Evolutionary conservation across 2,113 vertebrate genomes (phyloP).

Genomic region (Alectura lathami): DNA sequence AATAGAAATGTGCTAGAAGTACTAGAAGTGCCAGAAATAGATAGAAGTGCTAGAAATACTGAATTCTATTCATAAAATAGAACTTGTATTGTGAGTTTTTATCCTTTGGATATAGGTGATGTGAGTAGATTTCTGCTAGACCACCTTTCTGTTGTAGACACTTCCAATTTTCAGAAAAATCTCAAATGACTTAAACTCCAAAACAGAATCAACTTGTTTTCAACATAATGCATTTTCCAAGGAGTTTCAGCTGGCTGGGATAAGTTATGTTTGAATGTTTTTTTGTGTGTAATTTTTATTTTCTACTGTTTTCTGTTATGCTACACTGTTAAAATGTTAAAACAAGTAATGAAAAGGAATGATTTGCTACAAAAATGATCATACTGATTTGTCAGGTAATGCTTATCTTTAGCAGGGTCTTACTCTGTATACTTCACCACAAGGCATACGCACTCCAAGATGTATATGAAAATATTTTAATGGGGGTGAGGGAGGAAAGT

Average conservation of each 20-base stretch:
- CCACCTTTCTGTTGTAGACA: not conserved
- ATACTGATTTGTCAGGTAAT: not conserved
- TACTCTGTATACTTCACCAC: not conserved
- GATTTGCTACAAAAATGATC: not conserved
- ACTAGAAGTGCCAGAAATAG: too few species aligned
- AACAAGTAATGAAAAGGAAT: not conserved
- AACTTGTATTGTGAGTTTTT: not conserved
- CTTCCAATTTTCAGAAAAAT: not conserved
- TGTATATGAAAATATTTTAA: not conserved
- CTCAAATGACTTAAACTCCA: not conserved
- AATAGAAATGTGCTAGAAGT: too few species aligned
- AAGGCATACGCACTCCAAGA: not conserved
- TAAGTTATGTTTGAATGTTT: not conserved
- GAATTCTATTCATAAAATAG: not conserved
- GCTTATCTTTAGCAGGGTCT: not conserved
- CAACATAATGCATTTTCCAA: not conserved
- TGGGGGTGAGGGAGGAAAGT: not conserved
- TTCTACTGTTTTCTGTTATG: not conserved
- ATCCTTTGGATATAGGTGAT: not conserved
- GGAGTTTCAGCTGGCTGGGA: not conserved
- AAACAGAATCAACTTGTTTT: not conserved
- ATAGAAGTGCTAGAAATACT: too few species aligned
- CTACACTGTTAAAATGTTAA: not conserved
- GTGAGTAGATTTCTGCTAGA: not conserved
- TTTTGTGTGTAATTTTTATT: not conserved